Evolutionary conservation across 64 coral and sea anemone genomes (phyloP).

Genomic region (Porites lutea): DNA sequence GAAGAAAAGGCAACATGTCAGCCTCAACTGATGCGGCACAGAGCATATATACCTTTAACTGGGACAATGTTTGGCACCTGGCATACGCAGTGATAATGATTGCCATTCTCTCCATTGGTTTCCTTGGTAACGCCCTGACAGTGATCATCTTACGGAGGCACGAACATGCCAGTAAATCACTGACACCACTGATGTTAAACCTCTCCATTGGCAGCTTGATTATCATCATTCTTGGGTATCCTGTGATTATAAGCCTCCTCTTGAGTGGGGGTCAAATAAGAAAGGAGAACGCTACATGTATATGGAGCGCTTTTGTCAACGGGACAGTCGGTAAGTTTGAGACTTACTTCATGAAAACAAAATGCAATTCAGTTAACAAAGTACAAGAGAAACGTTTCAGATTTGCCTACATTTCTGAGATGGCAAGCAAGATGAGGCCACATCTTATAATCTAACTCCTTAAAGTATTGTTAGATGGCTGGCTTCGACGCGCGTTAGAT

Average conservation of each 20-base stretch:
- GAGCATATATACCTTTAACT: not conserved
- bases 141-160: not conserved
- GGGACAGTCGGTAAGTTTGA: conserved; percentile 6
- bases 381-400: no score
- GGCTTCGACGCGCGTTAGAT: no score
- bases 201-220: conserved; percentile 22
- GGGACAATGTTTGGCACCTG: not conserved
- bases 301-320: conserved; percentile 55
- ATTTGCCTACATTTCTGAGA: no score
- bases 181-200: conserved; percentile 42
- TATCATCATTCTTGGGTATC: conserved; percentile 59
- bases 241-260: not conserved
- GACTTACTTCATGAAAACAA: not conserved
- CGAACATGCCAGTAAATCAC: not conserved
- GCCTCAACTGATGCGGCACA: not conserved
- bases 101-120: conserved; percentile 22
- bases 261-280: not conserved
- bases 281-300: not conserved
- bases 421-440: no score
- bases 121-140: conserved; percentile 25
- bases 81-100: conserved; percentile 12
- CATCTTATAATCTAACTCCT: no score
- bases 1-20: not conserved
- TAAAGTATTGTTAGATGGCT: no score
- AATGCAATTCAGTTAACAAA: no score